These are phyloP conservation scores for Lacerta agilis DNA, from an alignment of 2,797 vertebrate species.

Conservation along the genomic window DNA sequence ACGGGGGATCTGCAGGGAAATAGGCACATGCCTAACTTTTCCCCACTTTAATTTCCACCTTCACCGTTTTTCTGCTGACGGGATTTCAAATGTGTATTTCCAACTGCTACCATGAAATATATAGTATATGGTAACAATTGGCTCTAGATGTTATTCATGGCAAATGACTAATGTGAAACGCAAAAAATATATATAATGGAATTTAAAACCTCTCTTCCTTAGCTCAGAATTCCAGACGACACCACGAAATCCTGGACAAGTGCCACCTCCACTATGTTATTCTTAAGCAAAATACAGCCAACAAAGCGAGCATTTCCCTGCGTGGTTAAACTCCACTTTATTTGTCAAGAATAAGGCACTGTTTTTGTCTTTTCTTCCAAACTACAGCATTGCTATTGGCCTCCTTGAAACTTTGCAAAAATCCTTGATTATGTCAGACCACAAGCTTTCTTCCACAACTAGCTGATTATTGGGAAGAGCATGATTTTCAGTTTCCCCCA, in stretches of 20 bases:
- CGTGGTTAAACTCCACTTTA: slow-evolving; percentile 13
- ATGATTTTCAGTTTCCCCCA: not conserved
- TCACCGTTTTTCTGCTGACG: not conserved
- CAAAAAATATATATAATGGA: slow-evolving; percentile 2
- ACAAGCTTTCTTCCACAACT: slow-evolving; percentile 1
- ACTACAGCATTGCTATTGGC: not conserved
- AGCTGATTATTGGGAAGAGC: slow-evolving; percentile 1
- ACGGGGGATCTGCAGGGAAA: not conserved
- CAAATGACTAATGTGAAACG: not conserved
- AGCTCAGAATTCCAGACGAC: not conserved
- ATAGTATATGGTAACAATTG: not conserved
- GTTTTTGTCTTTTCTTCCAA: slow-evolving; percentile 5
- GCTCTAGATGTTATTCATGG: slow-evolving; percentile 1
- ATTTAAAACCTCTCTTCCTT: slow-evolving; percentile 8
- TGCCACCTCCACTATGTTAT: slow-evolving; percentile 11
- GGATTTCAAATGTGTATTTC: not conserved
- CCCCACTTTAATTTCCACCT: not conserved
- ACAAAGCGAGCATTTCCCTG: slow-evolving; percentile 8
- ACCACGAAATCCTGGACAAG: slow-evolving; percentile 8
- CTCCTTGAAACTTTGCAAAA: slow-evolving; percentile 26
- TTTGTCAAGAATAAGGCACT: slow-evolving; percentile 10
- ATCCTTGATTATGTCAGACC: slow-evolving; percentile 22
- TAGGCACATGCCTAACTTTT: not conserved
- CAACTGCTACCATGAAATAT: not conserved
- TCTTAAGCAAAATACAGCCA: slow-evolving; percentile 11